Evolutionary conservation across 2,888 invertebrate genomes (phyloP).

Genomic region (Oscheius myriophilus): DNA sequence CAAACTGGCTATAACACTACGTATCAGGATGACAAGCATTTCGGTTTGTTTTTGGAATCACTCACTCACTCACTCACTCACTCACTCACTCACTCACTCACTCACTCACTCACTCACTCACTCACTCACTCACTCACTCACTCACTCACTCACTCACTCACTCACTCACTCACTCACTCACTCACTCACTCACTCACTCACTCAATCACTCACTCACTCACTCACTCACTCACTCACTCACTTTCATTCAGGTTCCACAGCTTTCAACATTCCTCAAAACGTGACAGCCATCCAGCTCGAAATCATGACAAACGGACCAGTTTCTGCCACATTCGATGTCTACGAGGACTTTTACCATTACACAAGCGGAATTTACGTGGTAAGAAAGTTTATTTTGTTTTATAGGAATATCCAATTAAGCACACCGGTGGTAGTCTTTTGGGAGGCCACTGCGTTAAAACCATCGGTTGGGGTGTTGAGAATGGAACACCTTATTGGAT

Average conservation of each 20-base stretch:
- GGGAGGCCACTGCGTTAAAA: no score
- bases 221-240: not conserved
- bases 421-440: no score
- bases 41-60: not conserved
- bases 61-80: no score
- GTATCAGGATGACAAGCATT: constrained; percentile 24
- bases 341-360: constrained; percentile 1
- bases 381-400: not conserved
- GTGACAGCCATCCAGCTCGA: not conserved
- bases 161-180: not conserved
- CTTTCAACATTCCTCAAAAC: not conserved
- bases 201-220: no score
- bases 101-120: not conserved
- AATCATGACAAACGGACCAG: not conserved
- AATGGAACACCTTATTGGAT: no score
- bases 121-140: not conserved
- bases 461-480: no score
- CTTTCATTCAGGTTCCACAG: no score
- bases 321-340: not conserved
- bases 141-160: no score
- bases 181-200: no score
- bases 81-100: no score
- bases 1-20: constrained; percentile 68
- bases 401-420: no score
- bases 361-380: not conserved